Base-by-base conservation (phyloP, 2,113 vertebrate species). In the Bujurquina vittata region DNA sequence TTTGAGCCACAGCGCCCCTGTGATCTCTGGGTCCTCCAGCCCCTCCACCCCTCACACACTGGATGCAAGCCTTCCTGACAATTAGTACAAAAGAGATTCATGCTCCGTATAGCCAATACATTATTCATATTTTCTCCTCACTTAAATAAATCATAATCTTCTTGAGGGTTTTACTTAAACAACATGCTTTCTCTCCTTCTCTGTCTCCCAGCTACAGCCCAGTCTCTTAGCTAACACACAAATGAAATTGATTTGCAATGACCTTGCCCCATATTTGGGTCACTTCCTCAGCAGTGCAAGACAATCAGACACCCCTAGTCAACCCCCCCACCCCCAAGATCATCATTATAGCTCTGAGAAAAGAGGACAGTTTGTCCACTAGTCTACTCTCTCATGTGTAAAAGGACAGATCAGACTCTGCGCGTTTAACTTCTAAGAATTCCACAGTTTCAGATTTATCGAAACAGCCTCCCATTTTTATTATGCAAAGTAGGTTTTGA, bases 11-110 rank as follows among this genome's bases (percentile, higher is more conserved):
- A 93, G 89, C 93, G 88, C 95, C 95, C 92, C 97, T 98, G 96
- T 98, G 97, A 98, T 98, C 97, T 99, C 95, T 92, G 96, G 96
- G 96, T 96, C 96, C 95, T 96, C 93, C 94, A 94, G 94, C 94
- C 94, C 94, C 94, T 93, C 94, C 95, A 90, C 95, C 95, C 96
- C 96, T 96, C 95, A 91, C 95, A 94, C 94, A 83, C 95, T 96
- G 94, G 93, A 91, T 93, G 83, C 94, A 93, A 94, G 94, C 94
- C 93, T 96, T 95, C 95, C 96, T 97, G 96, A 97, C 97, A 99
- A 99, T 99, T 97, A 98, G 96, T 96, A 96, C 95, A 95, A 96
- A 96, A 96, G 94, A 96, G 95, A 96, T 93, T 93, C 93, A 95
- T 95, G 96, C 94, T 97, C 95, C 94, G 95, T 95, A 96, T 95